Evolutionary conservation across 2,113 vertebrate species (phyloP).

Genomic region (Leptobrachium leishanense): DNA sequence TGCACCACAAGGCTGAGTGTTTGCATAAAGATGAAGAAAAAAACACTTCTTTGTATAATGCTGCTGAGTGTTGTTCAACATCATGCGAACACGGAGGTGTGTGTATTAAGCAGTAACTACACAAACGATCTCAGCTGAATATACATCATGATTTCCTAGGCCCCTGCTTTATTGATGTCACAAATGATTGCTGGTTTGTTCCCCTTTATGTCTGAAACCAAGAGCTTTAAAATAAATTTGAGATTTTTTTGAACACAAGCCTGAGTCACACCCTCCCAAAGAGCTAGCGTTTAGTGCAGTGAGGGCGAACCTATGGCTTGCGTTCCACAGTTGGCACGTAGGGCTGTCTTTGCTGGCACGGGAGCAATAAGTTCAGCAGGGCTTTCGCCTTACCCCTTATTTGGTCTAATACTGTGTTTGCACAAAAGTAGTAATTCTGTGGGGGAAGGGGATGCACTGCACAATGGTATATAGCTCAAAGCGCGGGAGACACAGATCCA

Average conservation of each 20-base stretch:
- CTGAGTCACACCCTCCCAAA: constrained; percentile 34
- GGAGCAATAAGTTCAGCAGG: too few species aligned
- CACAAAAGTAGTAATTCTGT: too few species aligned
- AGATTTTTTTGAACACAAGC: constrained; percentile 27
- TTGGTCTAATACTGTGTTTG: too few species aligned
- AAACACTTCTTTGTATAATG: background rate
- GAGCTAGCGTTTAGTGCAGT: constrained; percentile 36
- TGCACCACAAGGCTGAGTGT: too few species aligned
- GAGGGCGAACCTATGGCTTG: constrained; percentile 19
- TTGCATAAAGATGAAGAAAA: background rate
- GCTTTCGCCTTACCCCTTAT: too few species aligned
- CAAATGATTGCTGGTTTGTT: constrained; percentile 31
- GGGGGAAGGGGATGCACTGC: too few species aligned
- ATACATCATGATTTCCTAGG: constrained; percentile 2
- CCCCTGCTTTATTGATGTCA: constrained; percentile 16
- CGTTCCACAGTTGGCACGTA: background rate
- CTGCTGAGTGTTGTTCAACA: constrained; percentile 16
- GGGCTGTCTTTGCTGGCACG: too few species aligned
- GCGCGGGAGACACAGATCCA: too few species aligned
- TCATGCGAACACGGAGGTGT: constrained; percentile 18
- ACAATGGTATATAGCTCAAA: too few species aligned
- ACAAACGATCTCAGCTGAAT: background rate
- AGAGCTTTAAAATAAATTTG: constrained; percentile 11
- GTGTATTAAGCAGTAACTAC: constrained; percentile 11
- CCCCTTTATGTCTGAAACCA: constrained; percentile 42